phyloP scores from a whole-genome alignment of 2,797 vertebrate genomes.

The Poeciliopsis paucimaculata region DNA sequence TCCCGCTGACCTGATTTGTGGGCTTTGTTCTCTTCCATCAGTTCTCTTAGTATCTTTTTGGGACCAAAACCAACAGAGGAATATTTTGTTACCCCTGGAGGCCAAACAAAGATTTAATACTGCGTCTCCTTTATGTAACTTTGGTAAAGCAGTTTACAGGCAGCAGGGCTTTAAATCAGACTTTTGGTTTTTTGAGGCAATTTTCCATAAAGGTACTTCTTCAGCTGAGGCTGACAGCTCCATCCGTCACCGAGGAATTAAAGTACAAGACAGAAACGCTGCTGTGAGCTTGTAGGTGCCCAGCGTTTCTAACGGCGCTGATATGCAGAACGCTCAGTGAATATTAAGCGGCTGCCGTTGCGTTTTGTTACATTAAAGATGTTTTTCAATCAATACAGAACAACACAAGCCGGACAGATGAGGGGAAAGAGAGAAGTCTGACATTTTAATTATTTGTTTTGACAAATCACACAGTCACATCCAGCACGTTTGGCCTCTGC shows the following conservation, averaged over 20 bases:
- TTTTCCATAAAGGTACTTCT: conserved; percentile 4
- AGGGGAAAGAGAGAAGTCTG: background rate
- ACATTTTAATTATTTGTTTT: conserved; percentile 7
- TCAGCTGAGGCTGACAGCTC: conserved; percentile 1
- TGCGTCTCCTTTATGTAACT: background rate
- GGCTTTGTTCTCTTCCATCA: background rate
- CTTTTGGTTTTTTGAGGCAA: background rate
- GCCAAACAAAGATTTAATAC: background rate
- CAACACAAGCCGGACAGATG: background rate
- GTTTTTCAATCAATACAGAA: background rate
- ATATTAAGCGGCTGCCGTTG: conserved; percentile 1
- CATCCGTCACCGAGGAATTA: conserved; percentile 9
- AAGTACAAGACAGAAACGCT: conserved; percentile 14
- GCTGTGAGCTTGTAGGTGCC: background rate
- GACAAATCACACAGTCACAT: background rate
- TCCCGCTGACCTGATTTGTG: background rate
- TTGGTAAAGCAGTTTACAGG: background rate
- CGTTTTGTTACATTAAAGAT: background rate
- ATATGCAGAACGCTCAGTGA: background rate
- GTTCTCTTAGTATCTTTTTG: background rate
- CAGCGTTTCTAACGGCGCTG: background rate
- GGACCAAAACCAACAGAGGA: background rate
- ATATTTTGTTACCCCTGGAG: background rate
- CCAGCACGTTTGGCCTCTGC: background rate
- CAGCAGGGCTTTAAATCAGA: conserved; percentile 1